Base-by-base conservation (phyloP, 2,797 vertebrate species). In the Paguma larvata region DNA sequence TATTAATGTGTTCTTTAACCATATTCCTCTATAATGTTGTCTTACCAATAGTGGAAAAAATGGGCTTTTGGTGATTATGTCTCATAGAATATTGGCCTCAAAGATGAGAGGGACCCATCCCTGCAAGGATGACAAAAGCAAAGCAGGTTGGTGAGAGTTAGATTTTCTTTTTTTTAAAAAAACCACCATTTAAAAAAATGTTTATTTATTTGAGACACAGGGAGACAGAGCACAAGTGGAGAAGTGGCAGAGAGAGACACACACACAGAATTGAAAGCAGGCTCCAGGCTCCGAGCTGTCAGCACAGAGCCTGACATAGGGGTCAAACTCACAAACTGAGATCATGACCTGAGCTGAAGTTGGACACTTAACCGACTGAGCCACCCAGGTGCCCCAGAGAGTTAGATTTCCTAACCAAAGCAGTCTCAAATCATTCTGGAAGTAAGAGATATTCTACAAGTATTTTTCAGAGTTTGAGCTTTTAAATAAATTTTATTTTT, bases 401-500 rank as follows among this genome's bases (percentile, higher is more conserved):
- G 30, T 59, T 56, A 67, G 46, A 23, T 62, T 72, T 77, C 96
- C 59, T 68, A 72, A 83, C 89, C 32, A 86, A 75, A 91, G 78
- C 30, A 62, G 11, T 78, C 25, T 73, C 53, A 59, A 46, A 65
- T 79, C 15, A 32, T 73, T 18, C 34, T 91, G 25, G 86, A 78
- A 75, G 38, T n/a, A 82, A 53, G 59, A 68, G 34, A 56, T 23
- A 67, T 9, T 72, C 34, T 15, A 23, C 13, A 75, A 9, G 13
- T 62, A 51, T 53, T 90, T 80, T 93, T 82, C 62, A 79, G 62
- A 89, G 32, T 63, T 72, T 65, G 53, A 65, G n/a, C 2, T 73
- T 94, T 87, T 84, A 87, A 75, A 23, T 85, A 25, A 21, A 21
- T 34, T 90, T 72, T 82, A 56, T 77, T 87, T 93, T 94, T 51